phyloP scores from a whole-genome alignment of 2,797 vertebrate genomes.

The Ceryle rudis region DNA sequence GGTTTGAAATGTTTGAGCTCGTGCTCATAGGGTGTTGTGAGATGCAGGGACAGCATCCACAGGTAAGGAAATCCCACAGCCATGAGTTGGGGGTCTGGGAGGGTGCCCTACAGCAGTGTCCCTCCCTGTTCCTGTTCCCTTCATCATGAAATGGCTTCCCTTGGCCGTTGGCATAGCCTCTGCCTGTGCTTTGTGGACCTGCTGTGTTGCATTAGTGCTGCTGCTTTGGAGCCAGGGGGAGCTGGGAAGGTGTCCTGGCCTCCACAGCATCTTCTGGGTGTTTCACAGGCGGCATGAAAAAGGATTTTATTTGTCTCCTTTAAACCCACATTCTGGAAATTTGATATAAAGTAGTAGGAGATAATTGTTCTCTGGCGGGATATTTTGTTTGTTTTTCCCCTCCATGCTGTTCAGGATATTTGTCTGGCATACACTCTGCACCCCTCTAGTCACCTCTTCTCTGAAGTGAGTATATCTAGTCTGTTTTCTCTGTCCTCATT shows the following conservation, averaged over 20 bases:
- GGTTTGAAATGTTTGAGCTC: background rate
- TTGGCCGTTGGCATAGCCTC: fast-evolving
- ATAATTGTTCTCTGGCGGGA: background rate
- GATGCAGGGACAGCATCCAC: background rate
- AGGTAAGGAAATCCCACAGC: background rate
- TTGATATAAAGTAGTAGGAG: background rate
- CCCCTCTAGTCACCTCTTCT: background rate
- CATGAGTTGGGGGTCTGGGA: background rate
- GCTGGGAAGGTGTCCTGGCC: background rate
- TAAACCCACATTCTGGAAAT: background rate
- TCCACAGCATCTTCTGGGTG: background rate
- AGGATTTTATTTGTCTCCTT: background rate
- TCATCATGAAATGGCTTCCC: background rate
- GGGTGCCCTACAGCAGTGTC: background rate
- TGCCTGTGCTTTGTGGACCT: background rate
- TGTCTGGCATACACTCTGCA: fast-evolving
- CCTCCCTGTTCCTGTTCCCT: background rate
- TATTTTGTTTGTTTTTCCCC: background rate
- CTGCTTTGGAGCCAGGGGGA: background rate
- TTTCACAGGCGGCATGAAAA: background rate
- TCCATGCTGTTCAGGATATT: background rate
- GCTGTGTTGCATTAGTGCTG: too few relatives aligned
- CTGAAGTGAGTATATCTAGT: background rate
- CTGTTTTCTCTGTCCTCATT: background rate
- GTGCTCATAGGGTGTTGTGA: background rate